Evolutionary conservation across 2,113 vertebrate genomes (phyloP).

Genomic region (Ia io): DNA sequence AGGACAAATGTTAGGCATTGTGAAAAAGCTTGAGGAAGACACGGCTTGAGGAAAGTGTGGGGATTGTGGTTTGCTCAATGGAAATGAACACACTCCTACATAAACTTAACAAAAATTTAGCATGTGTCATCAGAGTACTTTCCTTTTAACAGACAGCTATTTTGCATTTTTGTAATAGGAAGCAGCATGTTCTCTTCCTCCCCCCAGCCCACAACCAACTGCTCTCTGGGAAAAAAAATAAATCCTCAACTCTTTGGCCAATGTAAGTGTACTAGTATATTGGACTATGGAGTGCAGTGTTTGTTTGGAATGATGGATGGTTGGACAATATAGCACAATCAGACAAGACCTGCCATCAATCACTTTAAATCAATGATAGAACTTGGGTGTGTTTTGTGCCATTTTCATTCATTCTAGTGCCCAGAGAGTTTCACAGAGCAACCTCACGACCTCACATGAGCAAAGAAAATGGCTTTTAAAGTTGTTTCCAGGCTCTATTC

Average conservation of each 20-base stretch:
- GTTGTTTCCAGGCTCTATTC: slow-evolving; percentile 73
- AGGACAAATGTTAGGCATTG: slow-evolving; percentile 22
- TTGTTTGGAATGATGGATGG: slow-evolving; percentile 73
- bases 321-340: slow-evolving; percentile 67
- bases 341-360: slow-evolving; percentile 75
- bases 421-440: slow-evolving; percentile 72
- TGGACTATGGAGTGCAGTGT: slow-evolving; percentile 54
- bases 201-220: background rate
- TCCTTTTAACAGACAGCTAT: slow-evolving; percentile 38
- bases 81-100: slow-evolving; percentile 48
- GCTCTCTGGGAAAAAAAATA: slow-evolving; percentile 5
- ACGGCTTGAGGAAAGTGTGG: slow-evolving; percentile 26
- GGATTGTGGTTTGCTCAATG: slow-evolving; percentile 24
- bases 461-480: slow-evolving; percentile 79
- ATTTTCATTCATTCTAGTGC: slow-evolving; percentile 75
- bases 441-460: slow-evolving; percentile 71
- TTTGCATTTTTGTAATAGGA: slow-evolving; percentile 43
- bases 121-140: slow-evolving; percentile 46
- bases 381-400: slow-evolving; percentile 71
- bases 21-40: background rate
- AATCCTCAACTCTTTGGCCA: slow-evolving; percentile 26
- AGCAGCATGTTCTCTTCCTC: slow-evolving; percentile 10
- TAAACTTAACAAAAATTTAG: slow-evolving; percentile 43
- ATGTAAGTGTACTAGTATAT: slow-evolving; percentile 48
- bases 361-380: slow-evolving; percentile 77